Evolutionary conservation across 1,140 invertebrate genomes (phyloP), one percentile per base, ranked within the genome.

Genomic region (Oncopodura yosiiana): DNA sequence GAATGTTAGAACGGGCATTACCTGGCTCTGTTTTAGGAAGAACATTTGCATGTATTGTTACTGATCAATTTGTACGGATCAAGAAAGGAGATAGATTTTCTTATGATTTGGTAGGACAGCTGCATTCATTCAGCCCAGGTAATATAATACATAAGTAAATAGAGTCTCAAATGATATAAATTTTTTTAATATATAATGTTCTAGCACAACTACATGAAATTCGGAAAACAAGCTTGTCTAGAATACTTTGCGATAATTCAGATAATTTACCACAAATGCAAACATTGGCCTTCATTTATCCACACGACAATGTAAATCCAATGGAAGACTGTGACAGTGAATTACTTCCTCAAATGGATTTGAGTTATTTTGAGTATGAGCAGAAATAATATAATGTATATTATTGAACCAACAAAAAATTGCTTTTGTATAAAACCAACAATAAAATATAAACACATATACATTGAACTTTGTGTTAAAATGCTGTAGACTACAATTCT

Each of bases 21-120:
- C 66, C 75, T 19, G 81, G 77, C 9, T 77, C 82, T 1, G 74
- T 88, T 9, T 73, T 91, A 30, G 91, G 90, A 0, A 83, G 89
- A 2, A 88, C 89, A 0, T 78, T 91, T n/a, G 82, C 79, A 3
- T 94, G 90, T 67, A 74, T 95, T 36, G 73, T 95, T 18, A 76
- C 80, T 0, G 82, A 88, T 69, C 91, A 94, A 70, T 94, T 94
- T 69, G 66, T 78, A 16, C 73, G 84, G 30, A 65, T 90, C 1
- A 87, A 87, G 70, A 69, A 74, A 36, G 89, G 84, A 0, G 89
- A 94, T 71, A 73, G 85, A 23, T 89, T 78, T 69, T 93, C 86
- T 86, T 94, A 93, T 66, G 89, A 94, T 66, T 78, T 77, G 1
- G 53, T 24, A 3, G 5, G 5, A 12, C 23, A 6, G 3, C 29